phyloP scores from a whole-genome alignment of 1,140 invertebrate species.

The Leptonema lineaticorne region DNA sequence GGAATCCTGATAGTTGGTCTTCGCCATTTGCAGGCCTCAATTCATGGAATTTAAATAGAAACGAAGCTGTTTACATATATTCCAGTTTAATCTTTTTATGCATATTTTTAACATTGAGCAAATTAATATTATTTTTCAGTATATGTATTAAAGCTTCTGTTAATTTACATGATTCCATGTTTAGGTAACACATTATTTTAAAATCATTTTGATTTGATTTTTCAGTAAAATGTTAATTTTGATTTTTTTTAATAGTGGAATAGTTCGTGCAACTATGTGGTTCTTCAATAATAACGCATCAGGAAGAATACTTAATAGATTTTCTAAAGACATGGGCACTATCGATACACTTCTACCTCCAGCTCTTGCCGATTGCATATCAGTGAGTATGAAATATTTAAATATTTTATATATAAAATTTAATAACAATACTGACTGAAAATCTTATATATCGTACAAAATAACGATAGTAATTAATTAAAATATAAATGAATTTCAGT shows the following conservation, averaged over 20 bases:
- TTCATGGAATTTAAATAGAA: slow-evolving; percentile 47
- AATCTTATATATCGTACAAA: neutral
- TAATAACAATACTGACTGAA: neutral
- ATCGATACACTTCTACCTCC: slow-evolving; percentile 76
- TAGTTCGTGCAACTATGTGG: slow-evolving; percentile 74
- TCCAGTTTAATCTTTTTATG: slow-evolving; percentile 54
- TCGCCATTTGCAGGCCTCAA: slow-evolving; percentile 18
- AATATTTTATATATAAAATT: neutral
- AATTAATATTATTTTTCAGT: slow-evolving; percentile 64
- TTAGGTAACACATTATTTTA: slow-evolving; percentile 50
- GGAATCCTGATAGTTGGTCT: slow-evolving; percentile 2
- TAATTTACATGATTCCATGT: slow-evolving; percentile 77
- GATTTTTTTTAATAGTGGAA: slow-evolving; percentile 64
- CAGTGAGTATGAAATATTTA: slow-evolving; percentile 55
- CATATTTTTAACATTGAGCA: slow-evolving; percentile 53
- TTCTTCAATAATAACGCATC: slow-evolving; percentile 83
- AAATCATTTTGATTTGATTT: neutral
- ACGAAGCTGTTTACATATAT: slow-evolving; percentile 62
- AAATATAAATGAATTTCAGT: too few species aligned
- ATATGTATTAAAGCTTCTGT: slow-evolving; percentile 74
- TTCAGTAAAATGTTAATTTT: neutral
- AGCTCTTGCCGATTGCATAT: slow-evolving; percentile 64
- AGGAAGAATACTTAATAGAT: slow-evolving; percentile 74
- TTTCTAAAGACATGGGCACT: slow-evolving; percentile 77
- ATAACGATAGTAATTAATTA: neutral